Percentiles rank a stretch among this genome's conserved stretches.
Conservation (phyloP, 2,113 vertebrate genomes). For the Sceloporus tristichus region DNA sequence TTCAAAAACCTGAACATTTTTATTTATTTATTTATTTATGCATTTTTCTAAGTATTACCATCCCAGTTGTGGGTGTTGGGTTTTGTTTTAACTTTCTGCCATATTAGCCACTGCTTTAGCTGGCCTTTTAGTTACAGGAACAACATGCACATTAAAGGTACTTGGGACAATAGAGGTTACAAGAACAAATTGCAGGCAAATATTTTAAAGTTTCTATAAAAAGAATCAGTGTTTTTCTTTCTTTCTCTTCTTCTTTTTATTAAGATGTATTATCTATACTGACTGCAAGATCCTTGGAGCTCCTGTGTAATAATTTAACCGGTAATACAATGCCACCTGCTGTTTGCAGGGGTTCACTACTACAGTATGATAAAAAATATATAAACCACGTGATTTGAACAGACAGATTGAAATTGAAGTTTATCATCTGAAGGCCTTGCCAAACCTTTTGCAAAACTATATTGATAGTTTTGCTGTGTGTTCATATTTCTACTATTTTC, state of each 20-base stretch:
- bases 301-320: constrained; percentile 34
- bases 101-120: background rate
- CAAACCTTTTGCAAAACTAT: constrained; percentile 14
- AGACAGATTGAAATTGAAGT: constrained; percentile 38
- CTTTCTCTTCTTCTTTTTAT: background rate
- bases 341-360: constrained; percentile 57
- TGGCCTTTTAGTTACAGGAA: constrained; percentile 39
- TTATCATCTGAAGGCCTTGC: constrained; percentile 9
- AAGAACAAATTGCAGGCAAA: background rate
- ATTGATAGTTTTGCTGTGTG: constrained; percentile 28
- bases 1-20: too few relatives aligned
- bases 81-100: constrained; percentile 17
- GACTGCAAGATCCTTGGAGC: background rate
- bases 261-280: background rate
- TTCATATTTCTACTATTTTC: background rate
- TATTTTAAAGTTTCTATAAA: background rate
- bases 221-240: background rate
- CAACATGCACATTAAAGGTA: background rate
- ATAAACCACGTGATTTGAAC: background rate
- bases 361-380: constrained; percentile 4
- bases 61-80: too few relatives aligned
- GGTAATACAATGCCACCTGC: constrained; percentile 84
- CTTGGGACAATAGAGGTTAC: background rate
- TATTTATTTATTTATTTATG: too few relatives aligned
- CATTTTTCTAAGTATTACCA: too few relatives aligned